phyloP scores from a whole-genome alignment of 1,140 invertebrate genomes.

The Anastrepha ludens region DNA sequence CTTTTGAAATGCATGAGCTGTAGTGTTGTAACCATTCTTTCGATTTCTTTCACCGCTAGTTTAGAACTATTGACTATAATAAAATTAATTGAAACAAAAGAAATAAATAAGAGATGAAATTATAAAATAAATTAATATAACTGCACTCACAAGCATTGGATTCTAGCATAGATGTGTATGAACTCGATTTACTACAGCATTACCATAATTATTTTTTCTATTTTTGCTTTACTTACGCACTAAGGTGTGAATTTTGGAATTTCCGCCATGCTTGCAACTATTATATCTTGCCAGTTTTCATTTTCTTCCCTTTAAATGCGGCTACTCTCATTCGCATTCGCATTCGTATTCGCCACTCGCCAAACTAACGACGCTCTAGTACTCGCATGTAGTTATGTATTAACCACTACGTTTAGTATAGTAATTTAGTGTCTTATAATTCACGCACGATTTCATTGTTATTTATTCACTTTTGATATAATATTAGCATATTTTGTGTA shows the following conservation, averaged over 20 bases:
- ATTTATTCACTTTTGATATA: constrained; percentile 21
- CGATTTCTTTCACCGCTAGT: not conserved
- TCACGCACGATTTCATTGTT: constrained; percentile 11
- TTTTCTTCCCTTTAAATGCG: not conserved
- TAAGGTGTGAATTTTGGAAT: not conserved
- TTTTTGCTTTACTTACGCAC: not conserved
- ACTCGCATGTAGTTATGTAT: constrained; percentile 7
- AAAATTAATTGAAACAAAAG: too few species aligned
- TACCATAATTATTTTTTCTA: not conserved
- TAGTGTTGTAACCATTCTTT: not conserved
- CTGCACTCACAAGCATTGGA: too few species aligned
- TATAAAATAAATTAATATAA: too few species aligned
- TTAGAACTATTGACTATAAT: too few species aligned
- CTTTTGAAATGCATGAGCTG: too few species aligned
- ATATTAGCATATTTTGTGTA: constrained; percentile 47
- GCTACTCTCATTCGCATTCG: not conserved
- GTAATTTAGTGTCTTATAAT: constrained; percentile 4
- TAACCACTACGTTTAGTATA: not conserved
- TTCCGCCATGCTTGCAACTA: not conserved
- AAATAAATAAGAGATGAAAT: too few species aligned
- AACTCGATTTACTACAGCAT: not conserved
- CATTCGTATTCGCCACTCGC: not conserved
- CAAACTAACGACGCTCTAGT: not conserved
- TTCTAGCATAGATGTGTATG: not conserved
- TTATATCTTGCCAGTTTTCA: not conserved